phyloP scores from a whole-genome alignment of 2,113 vertebrate species.

The Bos indicus region DNA sequence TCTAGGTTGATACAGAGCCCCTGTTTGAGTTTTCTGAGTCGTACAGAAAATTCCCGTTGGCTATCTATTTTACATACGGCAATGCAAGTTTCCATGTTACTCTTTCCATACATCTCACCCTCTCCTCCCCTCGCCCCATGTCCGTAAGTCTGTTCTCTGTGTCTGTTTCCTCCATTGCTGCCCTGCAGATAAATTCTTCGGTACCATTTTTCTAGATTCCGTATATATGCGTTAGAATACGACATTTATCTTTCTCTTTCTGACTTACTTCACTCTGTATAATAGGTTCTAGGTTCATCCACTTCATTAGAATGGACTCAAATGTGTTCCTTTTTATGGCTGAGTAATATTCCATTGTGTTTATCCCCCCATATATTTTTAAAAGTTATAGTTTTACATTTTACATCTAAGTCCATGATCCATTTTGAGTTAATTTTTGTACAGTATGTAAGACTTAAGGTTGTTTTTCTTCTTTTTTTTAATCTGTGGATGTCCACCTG shows the following conservation, averaged over 20 bases:
- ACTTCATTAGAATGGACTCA: no score
- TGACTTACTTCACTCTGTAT: no score
- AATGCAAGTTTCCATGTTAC: no score
- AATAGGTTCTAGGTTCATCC: no score
- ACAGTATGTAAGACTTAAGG: neutral
- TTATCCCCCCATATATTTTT: neutral
- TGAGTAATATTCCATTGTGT: no score
- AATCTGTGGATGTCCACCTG: neutral
- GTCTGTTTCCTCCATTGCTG: neutral
- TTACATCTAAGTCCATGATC: neutral
- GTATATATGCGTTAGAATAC: neutral
- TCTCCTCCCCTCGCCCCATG: neutral
- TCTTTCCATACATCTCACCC: neutral
- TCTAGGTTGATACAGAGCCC: neutral
- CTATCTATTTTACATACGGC: neutral
- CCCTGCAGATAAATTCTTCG: neutral
- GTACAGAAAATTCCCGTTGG: rapidly evolving
- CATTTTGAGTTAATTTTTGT: neutral
- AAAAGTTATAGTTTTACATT: neutral
- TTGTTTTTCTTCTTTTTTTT: neutral
- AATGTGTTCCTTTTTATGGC: no score
- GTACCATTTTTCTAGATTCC: neutral
- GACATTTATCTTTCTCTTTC: neutral
- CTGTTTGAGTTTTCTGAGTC: neutral
- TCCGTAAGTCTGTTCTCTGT: neutral